Conservation (phyloP, 2,113 vertebrate species). For the Phycodurus eques region DNA sequence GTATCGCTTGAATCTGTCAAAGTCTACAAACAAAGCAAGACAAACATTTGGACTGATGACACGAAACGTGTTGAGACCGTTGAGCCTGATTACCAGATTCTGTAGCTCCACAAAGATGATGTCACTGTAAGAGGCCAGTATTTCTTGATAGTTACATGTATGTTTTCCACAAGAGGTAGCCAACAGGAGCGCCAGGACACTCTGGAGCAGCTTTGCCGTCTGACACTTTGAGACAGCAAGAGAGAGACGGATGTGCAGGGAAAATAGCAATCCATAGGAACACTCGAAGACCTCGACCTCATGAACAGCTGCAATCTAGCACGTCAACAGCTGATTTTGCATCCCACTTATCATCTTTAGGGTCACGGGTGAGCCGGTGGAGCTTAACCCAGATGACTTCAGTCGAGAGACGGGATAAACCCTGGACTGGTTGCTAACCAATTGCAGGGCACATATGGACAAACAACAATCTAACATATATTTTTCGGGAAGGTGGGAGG, state of each 20-base stretch:
- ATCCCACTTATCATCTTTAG: too few species aligned
- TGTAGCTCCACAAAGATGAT: slow-evolving; percentile 67
- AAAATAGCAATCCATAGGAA: background rate
- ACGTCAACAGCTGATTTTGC: too few species aligned
- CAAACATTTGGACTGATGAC: background rate
- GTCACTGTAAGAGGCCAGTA: slow-evolving; percentile 64
- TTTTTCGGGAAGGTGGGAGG: too few species aligned
- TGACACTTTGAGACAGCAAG: slow-evolving; percentile 47
- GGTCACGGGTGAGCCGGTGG: too few species aligned
- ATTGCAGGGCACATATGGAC: too few species aligned
- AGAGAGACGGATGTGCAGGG: too few species aligned
- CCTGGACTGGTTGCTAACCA: too few species aligned
- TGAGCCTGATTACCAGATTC: slow-evolving; percentile 57
- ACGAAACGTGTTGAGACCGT: background rate
- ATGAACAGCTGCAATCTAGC: too few species aligned
- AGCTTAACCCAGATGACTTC: too few species aligned
- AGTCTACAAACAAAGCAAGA: slow-evolving; percentile 57
- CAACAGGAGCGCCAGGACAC: slow-evolving; percentile 62
- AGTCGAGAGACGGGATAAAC: too few species aligned
- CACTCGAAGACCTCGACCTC: too few species aligned
- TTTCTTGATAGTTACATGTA: slow-evolving; percentile 66
- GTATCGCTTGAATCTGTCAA: slow-evolving; percentile 47
- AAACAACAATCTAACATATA: too few species aligned
- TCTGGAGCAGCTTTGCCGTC: slow-evolving; percentile 60
- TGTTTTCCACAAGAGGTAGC: slow-evolving; percentile 49